These are phyloP conservation scores for Drosophila persimilis DNA, from an alignment of 1,140 invertebrate species.

Conservation along the genomic window DNA sequence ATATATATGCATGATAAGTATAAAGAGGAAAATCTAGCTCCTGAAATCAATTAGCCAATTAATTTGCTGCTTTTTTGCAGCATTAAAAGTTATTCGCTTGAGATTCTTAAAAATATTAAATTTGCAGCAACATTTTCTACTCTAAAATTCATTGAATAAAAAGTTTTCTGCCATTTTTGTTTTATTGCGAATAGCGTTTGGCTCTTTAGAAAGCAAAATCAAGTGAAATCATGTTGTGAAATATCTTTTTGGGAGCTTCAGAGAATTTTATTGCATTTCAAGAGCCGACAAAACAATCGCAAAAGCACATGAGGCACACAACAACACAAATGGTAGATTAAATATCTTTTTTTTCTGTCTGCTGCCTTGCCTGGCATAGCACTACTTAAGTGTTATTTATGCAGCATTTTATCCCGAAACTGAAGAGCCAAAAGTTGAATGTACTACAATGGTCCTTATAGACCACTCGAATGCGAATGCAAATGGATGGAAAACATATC, in stretches of 20 bases:
- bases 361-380: neutral
- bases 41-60: slow-evolving; percentile 28
- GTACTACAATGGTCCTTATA: slow-evolving; percentile 35
- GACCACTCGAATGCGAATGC: slow-evolving; percentile 20
- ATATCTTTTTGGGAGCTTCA: too few species aligned
- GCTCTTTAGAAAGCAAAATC: too few species aligned
- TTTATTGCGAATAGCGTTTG: too few species aligned
- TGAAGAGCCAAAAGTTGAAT: slow-evolving; percentile 56
- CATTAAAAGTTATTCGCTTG: neutral
- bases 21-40: neutral
- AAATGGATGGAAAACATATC: neutral
- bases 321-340: too few species aligned
- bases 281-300: too few species aligned
- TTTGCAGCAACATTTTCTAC: too few species aligned
- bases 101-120: neutral
- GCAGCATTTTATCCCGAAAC: slow-evolving; percentile 27
- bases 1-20: neutral
- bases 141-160: too few species aligned
- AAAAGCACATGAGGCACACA: too few species aligned
- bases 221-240: too few species aligned
- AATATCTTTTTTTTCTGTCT: too few species aligned
- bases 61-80: slow-evolving; percentile 2
- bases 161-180: too few species aligned
- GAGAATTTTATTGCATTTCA: too few species aligned
- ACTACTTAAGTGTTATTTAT: slow-evolving; percentile 57